Percentiles rank a stretch among this genome's conserved stretches.
These are phyloP conservation scores for Habropoda laboriosa DNA, from an alignment of 1,140 invertebrate species.

Conservation along the genomic window DNA sequence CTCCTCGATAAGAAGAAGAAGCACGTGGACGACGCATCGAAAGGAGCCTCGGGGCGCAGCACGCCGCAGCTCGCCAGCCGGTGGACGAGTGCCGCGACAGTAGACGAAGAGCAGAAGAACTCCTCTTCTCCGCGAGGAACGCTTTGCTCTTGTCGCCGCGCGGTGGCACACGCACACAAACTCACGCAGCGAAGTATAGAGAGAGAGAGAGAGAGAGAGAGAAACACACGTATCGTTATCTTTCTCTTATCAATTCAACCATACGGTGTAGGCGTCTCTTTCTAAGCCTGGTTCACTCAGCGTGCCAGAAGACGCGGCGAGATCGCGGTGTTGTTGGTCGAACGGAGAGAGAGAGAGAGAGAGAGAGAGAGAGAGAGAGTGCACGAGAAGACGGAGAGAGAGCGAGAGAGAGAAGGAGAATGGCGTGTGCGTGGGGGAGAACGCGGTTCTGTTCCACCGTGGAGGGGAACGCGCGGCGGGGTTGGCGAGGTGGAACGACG, in stretches of 20 bases:
- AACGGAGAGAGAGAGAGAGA: too few species aligned
- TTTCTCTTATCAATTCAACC: neutral
- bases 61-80: conserved; percentile 60
- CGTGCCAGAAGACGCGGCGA: neutral
- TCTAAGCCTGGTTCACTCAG: neutral
- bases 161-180: conserved; percentile 10
- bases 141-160: neutral
- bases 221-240: too few species aligned
- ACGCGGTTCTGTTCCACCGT: neutral
- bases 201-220: too few species aligned
- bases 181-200: neutral
- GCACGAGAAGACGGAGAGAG: neutral
- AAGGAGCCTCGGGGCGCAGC: conserved; percentile 38
- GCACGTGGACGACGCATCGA: conserved; percentile 43
- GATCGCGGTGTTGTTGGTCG: too few species aligned
- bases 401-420: neutral
- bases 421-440: conserved; percentile 12
- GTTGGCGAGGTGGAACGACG: conserved; percentile 47
- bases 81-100: conserved; percentile 60
- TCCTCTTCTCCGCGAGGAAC: conserved; percentile 32
- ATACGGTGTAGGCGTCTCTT: neutral
- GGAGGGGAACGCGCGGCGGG: conserved; percentile 13
- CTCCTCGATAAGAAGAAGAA: conserved; percentile 41
- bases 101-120: conserved; percentile 55
- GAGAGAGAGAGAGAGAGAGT: neutral